Evolutionary conservation across 1,140 invertebrate species (phyloP).

Genomic region (Achatina immaculata): DNA sequence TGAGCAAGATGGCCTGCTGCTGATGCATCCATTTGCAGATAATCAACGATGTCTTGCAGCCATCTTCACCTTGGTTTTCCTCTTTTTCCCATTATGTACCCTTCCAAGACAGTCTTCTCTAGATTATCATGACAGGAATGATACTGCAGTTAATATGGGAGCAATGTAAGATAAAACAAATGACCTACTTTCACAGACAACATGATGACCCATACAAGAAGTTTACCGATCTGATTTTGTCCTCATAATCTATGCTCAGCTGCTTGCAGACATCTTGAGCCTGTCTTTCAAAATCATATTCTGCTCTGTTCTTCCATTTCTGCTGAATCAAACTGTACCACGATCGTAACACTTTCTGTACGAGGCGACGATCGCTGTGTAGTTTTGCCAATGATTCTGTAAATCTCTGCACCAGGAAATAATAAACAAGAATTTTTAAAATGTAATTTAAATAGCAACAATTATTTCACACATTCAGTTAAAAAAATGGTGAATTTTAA

Average conservation of each 20-base stretch:
- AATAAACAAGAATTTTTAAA: conserved; percentile 6
- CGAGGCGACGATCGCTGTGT: conserved; percentile 55
- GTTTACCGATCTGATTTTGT: conserved; percentile 62
- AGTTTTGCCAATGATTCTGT: conserved; percentile 55
- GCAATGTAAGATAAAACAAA: too few relatives aligned
- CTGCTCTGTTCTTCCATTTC: conserved; percentile 62
- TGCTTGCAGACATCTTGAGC: conserved; percentile 69
- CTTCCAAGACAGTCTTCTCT: too few relatives aligned
- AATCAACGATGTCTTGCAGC: too few relatives aligned
- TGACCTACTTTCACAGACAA: too few relatives aligned
- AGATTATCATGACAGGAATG: too few relatives aligned
- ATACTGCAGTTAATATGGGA: too few relatives aligned
- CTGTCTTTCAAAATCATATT: conserved; percentile 69
- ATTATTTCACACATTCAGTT: neutral
- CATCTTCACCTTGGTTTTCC: too few relatives aligned
- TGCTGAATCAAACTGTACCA: conserved; percentile 65
- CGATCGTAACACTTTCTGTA: conserved; percentile 55
- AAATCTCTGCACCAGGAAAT: conserved; percentile 52
- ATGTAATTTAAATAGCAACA: neutral
- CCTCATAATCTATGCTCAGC: conserved; percentile 68
- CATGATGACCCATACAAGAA: too few relatives aligned
- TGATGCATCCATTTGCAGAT: too few relatives aligned
- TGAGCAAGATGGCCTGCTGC: too few relatives aligned
- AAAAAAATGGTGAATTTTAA: neutral
- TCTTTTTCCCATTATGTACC: too few relatives aligned